phyloP scores from a whole-genome alignment of 1,140 invertebrate genomes.

The Bemisia tabaci region DNA sequence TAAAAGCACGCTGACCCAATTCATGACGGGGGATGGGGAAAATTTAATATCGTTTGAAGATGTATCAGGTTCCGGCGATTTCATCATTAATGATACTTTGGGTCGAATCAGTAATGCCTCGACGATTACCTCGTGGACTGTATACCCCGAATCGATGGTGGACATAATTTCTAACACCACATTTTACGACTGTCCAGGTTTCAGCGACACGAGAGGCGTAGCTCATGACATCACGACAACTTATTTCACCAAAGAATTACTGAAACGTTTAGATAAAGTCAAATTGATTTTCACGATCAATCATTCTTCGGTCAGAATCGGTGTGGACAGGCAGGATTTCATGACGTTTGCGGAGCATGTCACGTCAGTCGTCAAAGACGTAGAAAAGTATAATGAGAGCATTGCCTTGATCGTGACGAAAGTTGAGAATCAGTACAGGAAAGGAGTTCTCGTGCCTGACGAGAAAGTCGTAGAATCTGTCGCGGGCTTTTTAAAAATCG shows the following conservation, averaged over 20 bases:
- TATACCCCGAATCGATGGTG: constrained; percentile 15
- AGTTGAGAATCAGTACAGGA: constrained; percentile 13
- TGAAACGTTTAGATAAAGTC: constrained; percentile 10
- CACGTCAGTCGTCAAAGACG: constrained; percentile 12
- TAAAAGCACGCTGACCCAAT: constrained; percentile 19
- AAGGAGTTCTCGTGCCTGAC: background rate
- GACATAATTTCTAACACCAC: constrained; percentile 3
- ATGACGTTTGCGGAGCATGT: constrained; percentile 10
- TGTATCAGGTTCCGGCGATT: constrained; percentile 5
- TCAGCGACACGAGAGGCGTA: constrained; percentile 18
- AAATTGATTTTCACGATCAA: constrained; percentile 19
- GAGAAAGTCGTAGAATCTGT: background rate
- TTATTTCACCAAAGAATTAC: constrained; percentile 19
- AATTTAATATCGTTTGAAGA: constrained; percentile 4
- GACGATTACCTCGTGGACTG: constrained; percentile 17
- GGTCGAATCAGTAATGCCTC: constrained; percentile 9
- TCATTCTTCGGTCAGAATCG: constrained; percentile 14
- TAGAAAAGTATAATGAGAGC: constrained; percentile 12
- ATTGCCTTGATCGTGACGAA: constrained; percentile 18
- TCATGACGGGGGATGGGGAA: constrained; percentile 14
- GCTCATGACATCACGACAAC: constrained; percentile 16
- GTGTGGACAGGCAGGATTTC: constrained; percentile 18
- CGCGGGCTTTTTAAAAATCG: constrained; percentile 5
- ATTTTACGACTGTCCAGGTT: constrained; percentile 21
- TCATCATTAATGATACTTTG: constrained; percentile 5